Conservation (phyloP, 92 coral and sea anemone species). For the Scolanthus callimorphus region DNA sequence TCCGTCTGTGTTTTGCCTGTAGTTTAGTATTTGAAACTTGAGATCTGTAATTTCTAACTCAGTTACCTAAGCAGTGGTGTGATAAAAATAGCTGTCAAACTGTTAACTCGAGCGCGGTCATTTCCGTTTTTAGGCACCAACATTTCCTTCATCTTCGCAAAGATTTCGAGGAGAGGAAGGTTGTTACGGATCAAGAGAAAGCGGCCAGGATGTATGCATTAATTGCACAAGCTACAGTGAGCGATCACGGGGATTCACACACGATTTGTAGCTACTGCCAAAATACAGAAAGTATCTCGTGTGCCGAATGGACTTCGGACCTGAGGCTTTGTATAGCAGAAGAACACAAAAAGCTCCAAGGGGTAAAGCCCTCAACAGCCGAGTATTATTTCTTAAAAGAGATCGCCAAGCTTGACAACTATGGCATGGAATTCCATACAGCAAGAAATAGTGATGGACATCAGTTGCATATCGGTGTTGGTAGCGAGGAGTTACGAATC, state of each 20-base stretch:
- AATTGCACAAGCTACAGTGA: conserved; percentile 86
- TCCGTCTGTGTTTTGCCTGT: no score
- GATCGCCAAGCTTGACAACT: conserved; percentile 72
- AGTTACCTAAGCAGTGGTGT: no score
- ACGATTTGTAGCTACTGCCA: conserved; percentile 46
- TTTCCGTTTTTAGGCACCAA: conserved; percentile 74
- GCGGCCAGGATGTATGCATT: conserved; percentile 65
- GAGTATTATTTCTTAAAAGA: conserved; percentile 88
- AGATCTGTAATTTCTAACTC: no score
- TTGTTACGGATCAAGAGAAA: conserved; percentile 54
- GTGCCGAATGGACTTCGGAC: conserved; percentile 71
- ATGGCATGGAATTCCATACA: conserved; percentile 87
- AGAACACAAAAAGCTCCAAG: conserved; percentile 67
- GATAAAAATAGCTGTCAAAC: conserved; percentile 35
- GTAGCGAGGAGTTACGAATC: conserved; percentile 82
- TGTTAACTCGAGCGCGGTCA: not conserved
- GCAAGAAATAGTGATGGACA: conserved; percentile 65
- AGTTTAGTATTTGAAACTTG: no score
- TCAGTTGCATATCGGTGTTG: conserved; percentile 77
- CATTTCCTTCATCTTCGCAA: conserved; percentile 79
- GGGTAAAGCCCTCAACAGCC: conserved; percentile 73
- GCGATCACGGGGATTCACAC: conserved; percentile 71
- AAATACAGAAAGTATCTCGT: conserved; percentile 35
- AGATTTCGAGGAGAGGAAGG: conserved; percentile 65
- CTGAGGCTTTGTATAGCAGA: conserved; percentile 59